phyloP scores from a whole-genome alignment of 2,888 invertebrate species.

The Ophion obscuratus region DNA sequence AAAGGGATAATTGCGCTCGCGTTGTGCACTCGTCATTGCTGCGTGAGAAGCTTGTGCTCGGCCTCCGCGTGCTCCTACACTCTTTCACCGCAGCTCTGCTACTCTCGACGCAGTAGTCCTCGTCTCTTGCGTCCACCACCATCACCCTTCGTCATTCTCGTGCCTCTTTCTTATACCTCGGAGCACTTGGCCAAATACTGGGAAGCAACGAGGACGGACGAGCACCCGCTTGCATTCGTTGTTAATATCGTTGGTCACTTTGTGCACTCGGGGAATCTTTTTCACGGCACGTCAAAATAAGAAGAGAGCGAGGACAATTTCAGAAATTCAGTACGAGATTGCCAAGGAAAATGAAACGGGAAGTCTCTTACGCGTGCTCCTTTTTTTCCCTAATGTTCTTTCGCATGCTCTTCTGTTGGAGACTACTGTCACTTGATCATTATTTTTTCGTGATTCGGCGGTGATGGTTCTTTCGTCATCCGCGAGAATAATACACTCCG shows the following conservation, averaged over 20 bases:
- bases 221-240: constrained; percentile 46
- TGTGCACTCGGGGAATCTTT: background rate
- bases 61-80: constrained; percentile 63
- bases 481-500: too few species aligned
- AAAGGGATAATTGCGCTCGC: constrained; percentile 78
- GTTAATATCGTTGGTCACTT: constrained; percentile 48
- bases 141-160: constrained; percentile 28
- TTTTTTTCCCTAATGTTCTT: too few species aligned
- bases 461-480: too few species aligned
- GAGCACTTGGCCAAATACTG: constrained; percentile 45
- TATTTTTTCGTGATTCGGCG: too few species aligned
- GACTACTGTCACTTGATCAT: too few species aligned
- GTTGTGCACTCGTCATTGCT: constrained; percentile 46
- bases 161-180: constrained; percentile 49
- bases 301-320: background rate
- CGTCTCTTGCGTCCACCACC: constrained; percentile 22
- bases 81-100: constrained; percentile 34
- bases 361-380: background rate
- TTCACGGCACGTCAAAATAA: background rate
- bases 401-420: too few species aligned
- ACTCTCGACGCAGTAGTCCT: constrained; percentile 10
- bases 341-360: background rate
- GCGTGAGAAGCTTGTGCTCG: constrained; percentile 68
- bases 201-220: constrained; percentile 31
- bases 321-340: background rate